Evolutionary conservation across 2,797 vertebrate genomes (phyloP).

Genomic region (Pseudocheirus occidentalis): DNA sequence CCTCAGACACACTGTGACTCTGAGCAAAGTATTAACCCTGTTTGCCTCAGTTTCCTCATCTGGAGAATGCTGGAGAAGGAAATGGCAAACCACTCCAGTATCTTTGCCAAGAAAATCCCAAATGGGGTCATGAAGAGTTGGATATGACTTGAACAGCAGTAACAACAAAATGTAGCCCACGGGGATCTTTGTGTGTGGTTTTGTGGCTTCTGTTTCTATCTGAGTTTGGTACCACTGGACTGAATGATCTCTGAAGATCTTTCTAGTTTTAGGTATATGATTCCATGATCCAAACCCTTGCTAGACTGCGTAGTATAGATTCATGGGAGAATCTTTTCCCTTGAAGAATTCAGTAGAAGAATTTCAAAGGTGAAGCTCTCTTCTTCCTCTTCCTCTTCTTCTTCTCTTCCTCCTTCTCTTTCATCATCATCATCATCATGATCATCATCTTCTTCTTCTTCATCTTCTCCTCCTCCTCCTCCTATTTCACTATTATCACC

Average conservation of each 20-base stretch:
- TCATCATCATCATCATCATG: no score
- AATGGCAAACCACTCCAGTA: neutral
- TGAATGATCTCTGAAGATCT: neutral
- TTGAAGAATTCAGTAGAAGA: neutral
- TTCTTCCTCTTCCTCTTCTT: neutral
- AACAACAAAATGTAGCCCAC: neutral
- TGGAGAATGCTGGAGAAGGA: neutral
- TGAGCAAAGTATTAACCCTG: neutral
- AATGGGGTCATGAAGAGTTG: neutral
- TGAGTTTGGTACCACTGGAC: neutral
- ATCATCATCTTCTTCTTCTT: fast-evolving
- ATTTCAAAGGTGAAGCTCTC: neutral
- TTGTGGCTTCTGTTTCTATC: neutral
- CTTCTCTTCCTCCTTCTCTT: neutral
- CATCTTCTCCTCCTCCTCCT: neutral
- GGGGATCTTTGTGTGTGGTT: neutral
- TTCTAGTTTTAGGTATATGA: neutral
- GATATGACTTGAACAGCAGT: neutral
- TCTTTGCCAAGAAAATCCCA: neutral
- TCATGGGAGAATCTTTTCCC: neutral
- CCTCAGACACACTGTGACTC: no score
- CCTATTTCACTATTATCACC: no score
- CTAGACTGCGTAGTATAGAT: neutral
- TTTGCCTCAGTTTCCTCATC: neutral
- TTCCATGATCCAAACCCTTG: neutral